These are phyloP conservation scores for Fragum fragum DNA, from an alignment of 2,888 invertebrate species.

Conservation along the genomic window DNA sequence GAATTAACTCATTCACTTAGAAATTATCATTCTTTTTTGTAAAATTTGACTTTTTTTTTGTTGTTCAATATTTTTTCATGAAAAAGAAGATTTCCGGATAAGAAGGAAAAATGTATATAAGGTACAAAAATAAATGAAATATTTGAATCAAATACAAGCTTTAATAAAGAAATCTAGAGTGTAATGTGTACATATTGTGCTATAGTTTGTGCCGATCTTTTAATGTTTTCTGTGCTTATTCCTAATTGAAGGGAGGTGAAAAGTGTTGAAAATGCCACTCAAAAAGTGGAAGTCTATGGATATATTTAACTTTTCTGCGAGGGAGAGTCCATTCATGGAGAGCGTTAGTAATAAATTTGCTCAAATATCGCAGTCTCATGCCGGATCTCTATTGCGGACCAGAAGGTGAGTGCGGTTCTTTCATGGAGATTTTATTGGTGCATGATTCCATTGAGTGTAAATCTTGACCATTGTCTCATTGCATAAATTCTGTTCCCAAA, in stretches of 20 bases:
- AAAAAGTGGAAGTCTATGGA: conserved; percentile 83
- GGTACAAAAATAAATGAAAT: too few relatives aligned
- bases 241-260: conserved; percentile 22
- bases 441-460: not conserved
- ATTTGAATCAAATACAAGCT: too few relatives aligned
- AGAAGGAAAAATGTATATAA: too few relatives aligned
- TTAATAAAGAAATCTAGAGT: too few relatives aligned
- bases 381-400: conserved; percentile 59
- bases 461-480: not conserved
- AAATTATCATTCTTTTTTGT: too few relatives aligned
- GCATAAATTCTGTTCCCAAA: too few relatives aligned
- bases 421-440: not conserved
- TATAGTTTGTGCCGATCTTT: too few relatives aligned
- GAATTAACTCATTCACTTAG: not conserved
- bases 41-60: too few relatives aligned
- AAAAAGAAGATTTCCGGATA: too few relatives aligned
- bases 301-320: conserved; percentile 68
- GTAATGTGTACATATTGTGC: too few relatives aligned
- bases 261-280: conserved; percentile 65
- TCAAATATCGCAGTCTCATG: conserved; percentile 66
- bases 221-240: not conserved
- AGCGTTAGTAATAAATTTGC: conserved; percentile 59
- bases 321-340: conserved; percentile 63
- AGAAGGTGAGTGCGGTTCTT: conserved; percentile 52
- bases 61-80: too few relatives aligned